Evolutionary conservation across 2,888 invertebrate species (phyloP).

Genomic region (Empis livida): DNA sequence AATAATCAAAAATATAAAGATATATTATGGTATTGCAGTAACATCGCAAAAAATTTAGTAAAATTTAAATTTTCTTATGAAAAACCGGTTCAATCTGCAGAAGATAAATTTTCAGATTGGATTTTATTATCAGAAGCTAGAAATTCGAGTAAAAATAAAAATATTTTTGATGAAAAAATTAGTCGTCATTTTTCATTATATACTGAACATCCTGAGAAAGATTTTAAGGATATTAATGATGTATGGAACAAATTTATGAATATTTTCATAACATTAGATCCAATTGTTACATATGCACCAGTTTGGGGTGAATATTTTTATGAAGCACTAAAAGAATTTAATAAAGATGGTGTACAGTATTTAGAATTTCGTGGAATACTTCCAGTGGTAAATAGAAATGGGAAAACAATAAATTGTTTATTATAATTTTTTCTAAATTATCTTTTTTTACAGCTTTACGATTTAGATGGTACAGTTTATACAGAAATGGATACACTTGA

Average conservation of each 20-base stretch:
- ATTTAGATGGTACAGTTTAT: conserved; percentile 47
- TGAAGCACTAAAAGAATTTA: conserved; percentile 46
- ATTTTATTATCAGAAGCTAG: conserved; percentile 6
- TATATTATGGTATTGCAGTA: conserved; percentile 34
- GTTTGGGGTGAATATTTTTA: conserved; percentile 54
- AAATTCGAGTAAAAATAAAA: not conserved
- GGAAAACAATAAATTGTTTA: not conserved
- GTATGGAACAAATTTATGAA: conserved; percentile 46
- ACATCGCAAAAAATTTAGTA: conserved; percentile 16
- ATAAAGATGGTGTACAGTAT: conserved; percentile 55
- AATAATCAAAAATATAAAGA: not conserved
- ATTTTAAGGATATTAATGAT: conserved; percentile 41
- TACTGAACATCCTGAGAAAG: conserved; percentile 36
- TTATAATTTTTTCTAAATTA: not conserved
- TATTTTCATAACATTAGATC: conserved; percentile 42
- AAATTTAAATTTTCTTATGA: conserved; percentile 29
- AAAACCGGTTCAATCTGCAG: conserved; percentile 7
- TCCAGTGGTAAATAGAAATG: conserved; percentile 30
- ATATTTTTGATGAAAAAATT: conserved; percentile 40
- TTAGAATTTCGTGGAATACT: conserved; percentile 54
- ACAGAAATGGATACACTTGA: conserved; percentile 42
- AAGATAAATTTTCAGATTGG: conserved; percentile 21
- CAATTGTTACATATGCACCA: conserved; percentile 47
- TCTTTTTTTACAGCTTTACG: conserved; percentile 39
- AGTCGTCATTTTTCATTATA: conserved; percentile 43